Evolutionary conservation across 2,113 vertebrate genomes (phyloP).

Genomic region (Dissostichus mawsoni): DNA sequence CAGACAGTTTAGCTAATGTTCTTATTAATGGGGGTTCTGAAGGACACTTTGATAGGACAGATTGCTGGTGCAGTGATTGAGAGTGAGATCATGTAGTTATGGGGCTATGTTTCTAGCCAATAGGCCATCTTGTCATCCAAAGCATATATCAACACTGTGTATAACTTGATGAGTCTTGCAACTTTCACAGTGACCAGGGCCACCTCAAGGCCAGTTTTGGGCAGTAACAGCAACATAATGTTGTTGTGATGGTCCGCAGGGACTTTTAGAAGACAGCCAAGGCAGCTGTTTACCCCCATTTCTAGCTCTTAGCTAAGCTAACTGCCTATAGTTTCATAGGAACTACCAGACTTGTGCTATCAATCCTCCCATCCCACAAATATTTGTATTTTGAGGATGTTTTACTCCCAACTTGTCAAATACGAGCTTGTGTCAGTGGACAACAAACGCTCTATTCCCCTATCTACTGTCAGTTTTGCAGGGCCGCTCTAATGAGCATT

Average conservation of each 20-base stretch:
- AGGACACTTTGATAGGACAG: constrained; percentile 27
- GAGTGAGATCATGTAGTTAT: constrained; percentile 29
- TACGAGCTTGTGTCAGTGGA: too few relatives aligned
- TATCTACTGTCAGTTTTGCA: too few relatives aligned
- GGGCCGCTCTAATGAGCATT: too few relatives aligned
- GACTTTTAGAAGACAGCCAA: background rate
- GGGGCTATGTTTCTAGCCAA: constrained; percentile 16
- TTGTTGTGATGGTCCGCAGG: background rate
- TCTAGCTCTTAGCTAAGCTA: background rate
- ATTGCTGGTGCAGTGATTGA: constrained; percentile 34
- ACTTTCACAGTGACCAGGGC: background rate
- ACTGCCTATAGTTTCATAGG: background rate
- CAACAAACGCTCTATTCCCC: too few relatives aligned
- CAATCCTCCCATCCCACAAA: background rate
- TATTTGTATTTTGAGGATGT: too few relatives aligned
- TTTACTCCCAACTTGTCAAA: too few relatives aligned
- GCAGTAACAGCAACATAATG: background rate
- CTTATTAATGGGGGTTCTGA: constrained; percentile 41
- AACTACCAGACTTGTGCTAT: background rate
- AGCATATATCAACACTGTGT: background rate
- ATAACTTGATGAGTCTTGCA: background rate
- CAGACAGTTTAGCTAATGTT: constrained; percentile 41
- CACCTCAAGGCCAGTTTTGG: background rate
- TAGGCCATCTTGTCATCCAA: constrained; percentile 6
- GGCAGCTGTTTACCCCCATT: background rate